phyloP scores from a whole-genome alignment of 2,113 vertebrate genomes.

The Spea bombifrons region DNA sequence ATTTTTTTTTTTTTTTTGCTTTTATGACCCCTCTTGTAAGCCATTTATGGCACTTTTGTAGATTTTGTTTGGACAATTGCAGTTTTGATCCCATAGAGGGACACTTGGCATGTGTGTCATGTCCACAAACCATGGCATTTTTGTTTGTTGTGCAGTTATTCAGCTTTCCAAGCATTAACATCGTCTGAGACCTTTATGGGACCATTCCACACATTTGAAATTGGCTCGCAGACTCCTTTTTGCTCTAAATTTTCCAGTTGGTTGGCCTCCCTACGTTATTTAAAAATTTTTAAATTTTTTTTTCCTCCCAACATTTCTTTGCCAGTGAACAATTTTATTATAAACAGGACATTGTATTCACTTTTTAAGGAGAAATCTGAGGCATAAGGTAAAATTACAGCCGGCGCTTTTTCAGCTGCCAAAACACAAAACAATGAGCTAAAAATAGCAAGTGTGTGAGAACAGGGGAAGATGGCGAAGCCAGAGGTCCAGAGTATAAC shows the following conservation, averaged over 20 bases:
- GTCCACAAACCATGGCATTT: no score
- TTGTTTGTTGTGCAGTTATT: background rate
- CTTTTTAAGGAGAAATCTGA: conserved; percentile 78
- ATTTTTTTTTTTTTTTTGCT: no score
- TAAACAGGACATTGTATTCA: conserved; percentile 80
- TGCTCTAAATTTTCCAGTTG: conserved; percentile 78
- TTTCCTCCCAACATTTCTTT: conserved; percentile 67
- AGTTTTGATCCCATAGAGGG: no score
- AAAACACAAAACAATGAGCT: conserved; percentile 78
- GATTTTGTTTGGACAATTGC: no score
- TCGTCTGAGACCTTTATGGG: conserved; percentile 69
- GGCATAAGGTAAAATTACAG: conserved; percentile 76
- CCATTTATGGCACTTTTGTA: no score
- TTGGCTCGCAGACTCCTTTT: conserved; percentile 73
- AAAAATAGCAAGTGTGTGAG: conserved; percentile 70
- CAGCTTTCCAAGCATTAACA: conserved; percentile 5
- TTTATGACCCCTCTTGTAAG: no score
- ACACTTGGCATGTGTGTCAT: no score
- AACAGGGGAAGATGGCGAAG: conserved; percentile 30
- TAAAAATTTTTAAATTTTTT: conserved; percentile 47
- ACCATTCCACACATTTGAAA: conserved; percentile 73
- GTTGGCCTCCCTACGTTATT: conserved; percentile 58
- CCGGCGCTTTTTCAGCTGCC: conserved; percentile 70
- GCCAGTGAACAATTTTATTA: conserved; percentile 78
- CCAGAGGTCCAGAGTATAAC: conserved; percentile 21